Percentiles rank a stretch among this genome's conserved stretches.
phyloP scores from a whole-genome alignment of 2,797 vertebrate genomes.

The Falco berigora region DNA sequence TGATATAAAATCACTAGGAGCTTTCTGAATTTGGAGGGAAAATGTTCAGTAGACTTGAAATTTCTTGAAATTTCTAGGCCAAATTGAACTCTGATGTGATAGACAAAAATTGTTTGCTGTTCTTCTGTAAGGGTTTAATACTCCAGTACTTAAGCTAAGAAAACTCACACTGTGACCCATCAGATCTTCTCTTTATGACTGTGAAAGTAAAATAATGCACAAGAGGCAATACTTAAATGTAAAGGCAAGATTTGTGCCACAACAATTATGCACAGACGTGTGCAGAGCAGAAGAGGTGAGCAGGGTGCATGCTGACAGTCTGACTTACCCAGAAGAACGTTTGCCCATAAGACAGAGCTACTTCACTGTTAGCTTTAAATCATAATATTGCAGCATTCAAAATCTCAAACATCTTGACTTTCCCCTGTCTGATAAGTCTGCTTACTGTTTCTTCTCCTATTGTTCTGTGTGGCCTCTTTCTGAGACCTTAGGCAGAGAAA shows the following conservation, averaged over 20 bases:
- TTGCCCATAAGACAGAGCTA: background rate
- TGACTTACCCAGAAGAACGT: background rate
- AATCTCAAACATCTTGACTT: background rate
- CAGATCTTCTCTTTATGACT: background rate
- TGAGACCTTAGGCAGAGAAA: background rate
- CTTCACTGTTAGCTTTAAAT: background rate
- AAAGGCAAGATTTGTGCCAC: background rate
- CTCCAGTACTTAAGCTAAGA: background rate
- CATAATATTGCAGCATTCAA: background rate
- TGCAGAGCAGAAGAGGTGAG: background rate
- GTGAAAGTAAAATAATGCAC: background rate
- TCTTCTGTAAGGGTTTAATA: background rate
- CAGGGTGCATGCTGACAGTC: background rate
- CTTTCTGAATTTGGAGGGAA: background rate
- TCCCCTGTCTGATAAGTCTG: background rate
- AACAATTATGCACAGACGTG: background rate
- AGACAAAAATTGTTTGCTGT: background rate
- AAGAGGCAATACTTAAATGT: background rate
- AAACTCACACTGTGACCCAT: background rate
- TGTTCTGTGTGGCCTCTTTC: background rate
- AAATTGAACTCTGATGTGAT: background rate
- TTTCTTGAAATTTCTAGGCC: background rate
- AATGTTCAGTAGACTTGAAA: background rate
- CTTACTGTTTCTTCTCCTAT: background rate
- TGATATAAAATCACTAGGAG: background rate